Evolutionary conservation across 1,140 invertebrate genomes (phyloP).

Genomic region (Zaprionus lachaisei): DNA sequence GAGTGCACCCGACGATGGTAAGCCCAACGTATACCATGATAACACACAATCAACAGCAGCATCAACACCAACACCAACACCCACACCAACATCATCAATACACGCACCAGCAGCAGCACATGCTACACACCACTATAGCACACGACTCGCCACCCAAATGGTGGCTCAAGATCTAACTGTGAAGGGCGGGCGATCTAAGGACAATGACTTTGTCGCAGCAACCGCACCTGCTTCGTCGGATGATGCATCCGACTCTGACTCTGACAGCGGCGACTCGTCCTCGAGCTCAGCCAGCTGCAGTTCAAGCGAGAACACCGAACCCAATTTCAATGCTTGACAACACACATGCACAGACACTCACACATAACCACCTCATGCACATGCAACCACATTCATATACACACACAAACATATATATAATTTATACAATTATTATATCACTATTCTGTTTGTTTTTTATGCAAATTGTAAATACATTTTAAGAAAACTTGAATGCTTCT

Average conservation of each 20-base stretch:
- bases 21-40: constrained; percentile 63
- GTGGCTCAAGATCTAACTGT: constrained; percentile 65
- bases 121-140: constrained; percentile 48
- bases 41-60: constrained; percentile 20
- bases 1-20: constrained; percentile 71
- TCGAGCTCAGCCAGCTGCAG: constrained; percentile 27
- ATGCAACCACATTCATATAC: neutral
- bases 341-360: constrained; percentile 11
- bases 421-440: constrained; percentile 26
- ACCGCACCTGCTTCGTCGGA: constrained; percentile 23
- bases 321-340: constrained; percentile 21
- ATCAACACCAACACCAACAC: constrained; percentile 31
- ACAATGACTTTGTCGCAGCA: neutral
- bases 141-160: constrained; percentile 52
- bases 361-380: constrained; percentile 7
- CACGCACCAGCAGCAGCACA: constrained; percentile 53
- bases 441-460: constrained; percentile 26
- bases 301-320: constrained; percentile 12
- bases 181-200: constrained; percentile 32
- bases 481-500: constrained; percentile 17
- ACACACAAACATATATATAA: neutral
- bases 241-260: constrained; percentile 16
- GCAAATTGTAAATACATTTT: constrained; percentile 56
- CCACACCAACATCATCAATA: constrained; percentile 23
- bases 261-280: constrained; percentile 28